A percentile compares a stretch with the other conserved stretches of the same genome.
Evolutionary conservation across 2,113 vertebrate species (phyloP).

Genomic region (Pandion haliaetus): DNA sequence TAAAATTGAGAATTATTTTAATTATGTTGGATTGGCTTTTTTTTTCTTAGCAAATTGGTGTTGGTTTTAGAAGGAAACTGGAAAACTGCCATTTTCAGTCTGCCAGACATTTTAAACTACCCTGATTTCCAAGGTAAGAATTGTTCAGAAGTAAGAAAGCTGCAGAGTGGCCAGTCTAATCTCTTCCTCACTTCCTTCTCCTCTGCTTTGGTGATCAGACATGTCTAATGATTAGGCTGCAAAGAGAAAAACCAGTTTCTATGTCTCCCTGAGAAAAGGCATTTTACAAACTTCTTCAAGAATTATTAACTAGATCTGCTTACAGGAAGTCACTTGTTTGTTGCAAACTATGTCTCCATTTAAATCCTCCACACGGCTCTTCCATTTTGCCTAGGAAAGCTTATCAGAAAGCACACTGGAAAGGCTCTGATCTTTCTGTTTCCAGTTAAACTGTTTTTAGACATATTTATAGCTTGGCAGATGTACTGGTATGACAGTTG

Average conservation of each 20-base stretch:
- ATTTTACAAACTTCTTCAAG: not conserved
- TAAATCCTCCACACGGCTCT: constrained; percentile 16
- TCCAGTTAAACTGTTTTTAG: constrained; percentile 2
- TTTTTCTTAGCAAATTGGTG: not conserved
- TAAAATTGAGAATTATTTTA: not conserved
- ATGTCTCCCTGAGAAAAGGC: constrained; percentile 1
- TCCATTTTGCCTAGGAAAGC: constrained; percentile 13
- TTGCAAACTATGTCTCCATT: not conserved
- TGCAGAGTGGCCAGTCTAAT: not conserved
- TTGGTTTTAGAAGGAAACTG: not conserved
- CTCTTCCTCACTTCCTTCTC: constrained; percentile 53
- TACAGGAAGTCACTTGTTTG: not conserved
- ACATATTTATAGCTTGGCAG: not conserved
- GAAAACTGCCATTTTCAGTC: not conserved
- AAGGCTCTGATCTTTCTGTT: not conserved
- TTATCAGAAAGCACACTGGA: not conserved
- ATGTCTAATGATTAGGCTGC: not conserved
- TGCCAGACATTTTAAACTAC: not conserved
- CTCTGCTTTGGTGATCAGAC: constrained; percentile 17
- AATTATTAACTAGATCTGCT: not conserved
- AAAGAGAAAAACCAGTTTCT: not conserved
- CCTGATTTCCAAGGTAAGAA: not conserved
- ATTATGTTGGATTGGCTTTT: not conserved
- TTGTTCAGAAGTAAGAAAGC: not conserved
- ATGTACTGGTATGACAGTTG: not conserved